Base-by-base conservation (phyloP, 2,888 invertebrate genomes). In the Polietes domitor region DNA sequence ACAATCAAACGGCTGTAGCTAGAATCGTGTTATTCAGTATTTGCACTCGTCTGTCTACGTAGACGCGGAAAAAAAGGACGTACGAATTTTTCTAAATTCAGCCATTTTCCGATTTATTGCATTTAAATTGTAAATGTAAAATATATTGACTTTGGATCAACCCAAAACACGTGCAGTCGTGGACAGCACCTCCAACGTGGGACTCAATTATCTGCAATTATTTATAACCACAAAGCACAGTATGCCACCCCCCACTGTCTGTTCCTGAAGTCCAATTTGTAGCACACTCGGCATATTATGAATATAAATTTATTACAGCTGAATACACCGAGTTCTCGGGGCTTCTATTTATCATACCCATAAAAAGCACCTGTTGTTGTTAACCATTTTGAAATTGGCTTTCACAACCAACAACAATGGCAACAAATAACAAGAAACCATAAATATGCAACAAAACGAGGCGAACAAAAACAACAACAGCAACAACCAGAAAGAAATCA, bases 351-450 rank as follows among this genome's bases (percentile, higher is more conserved):
- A 73, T 73, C 58, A 73, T 73, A 61, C 6, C 55, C 77, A 83
- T 83, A 80, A 83, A 74, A 72, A 77, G 77, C 83, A 83, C 83
- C 83, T 83, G 83, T 83, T 83, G 83, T 83, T 83, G 83, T 83
- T 83, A 77, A 77, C 74, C 71, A 43, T 74, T 83, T 80, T 83
- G 77, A 80, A 83, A 83, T 80, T 77, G 74, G 77, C 63, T 63
- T 80, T 77, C 65, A 41, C 32, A 73, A 26, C 28, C 43, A 58
- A 53, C 47, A 58, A 9, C 15, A 68, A 47, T 21, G 43, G 63
- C 9, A 58, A 43, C 10, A 26, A 21, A 41, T 19, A 61, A 65
- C 53, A 61, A 77, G 37, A 82, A 78, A 68, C 68, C 68, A 68
- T 68, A 68, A 68, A 68, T 68, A 68, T 68, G 68, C 68, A 68